Evolutionary conservation across 2,113 vertebrate genomes (phyloP).

Genomic region (Girardinichthys multiradiatus): DNA sequence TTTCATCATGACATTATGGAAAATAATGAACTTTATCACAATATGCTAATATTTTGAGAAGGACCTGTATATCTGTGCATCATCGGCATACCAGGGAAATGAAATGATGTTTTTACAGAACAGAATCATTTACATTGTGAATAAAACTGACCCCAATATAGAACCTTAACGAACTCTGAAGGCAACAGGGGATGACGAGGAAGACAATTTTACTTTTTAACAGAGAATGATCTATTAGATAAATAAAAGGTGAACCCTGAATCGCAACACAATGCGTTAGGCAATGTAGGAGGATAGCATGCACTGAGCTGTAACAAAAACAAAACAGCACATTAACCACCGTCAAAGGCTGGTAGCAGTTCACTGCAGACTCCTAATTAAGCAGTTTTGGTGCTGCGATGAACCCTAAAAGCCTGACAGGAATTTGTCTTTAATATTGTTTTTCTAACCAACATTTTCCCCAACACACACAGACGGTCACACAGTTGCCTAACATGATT

Average conservation of each 20-base stretch:
- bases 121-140: background rate
- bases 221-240: background rate
- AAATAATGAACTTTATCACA: too few species aligned
- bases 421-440: background rate
- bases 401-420: background rate
- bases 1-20: too few species aligned
- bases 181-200: background rate
- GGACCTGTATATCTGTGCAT: background rate
- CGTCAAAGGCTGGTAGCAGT: too few species aligned
- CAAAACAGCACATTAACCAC: background rate
- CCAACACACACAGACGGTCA: conserved; percentile 5
- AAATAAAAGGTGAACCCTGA: background rate
- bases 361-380: too few species aligned
- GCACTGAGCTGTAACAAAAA: background rate
- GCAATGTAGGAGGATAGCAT: too few species aligned
- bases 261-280: background rate
- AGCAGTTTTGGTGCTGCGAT: background rate
- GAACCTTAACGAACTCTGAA: background rate
- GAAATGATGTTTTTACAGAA: background rate
- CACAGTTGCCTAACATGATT: background rate
- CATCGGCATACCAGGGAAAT: background rate
- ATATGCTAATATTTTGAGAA: too few species aligned
- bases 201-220: background rate
- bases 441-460: too few species aligned
- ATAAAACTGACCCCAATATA: background rate